Evolutionary conservation across 2,113 vertebrate species (phyloP).

Genomic region (Piprites chloris): DNA sequence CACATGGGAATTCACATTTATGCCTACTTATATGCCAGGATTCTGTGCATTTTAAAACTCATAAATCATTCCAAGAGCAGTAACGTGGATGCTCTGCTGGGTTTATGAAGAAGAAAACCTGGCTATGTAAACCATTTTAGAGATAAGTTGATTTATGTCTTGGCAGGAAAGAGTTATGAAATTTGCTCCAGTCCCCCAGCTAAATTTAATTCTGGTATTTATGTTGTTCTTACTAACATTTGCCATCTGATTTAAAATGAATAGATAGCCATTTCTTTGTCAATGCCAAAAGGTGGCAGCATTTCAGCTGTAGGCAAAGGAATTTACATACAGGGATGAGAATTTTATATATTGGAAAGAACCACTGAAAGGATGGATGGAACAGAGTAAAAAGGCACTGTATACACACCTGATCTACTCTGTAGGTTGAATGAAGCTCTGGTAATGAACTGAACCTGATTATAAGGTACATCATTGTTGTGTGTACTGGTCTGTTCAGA

Average conservation of each 20-base stretch:
- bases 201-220: constrained; percentile 36
- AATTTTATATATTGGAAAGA: not conserved
- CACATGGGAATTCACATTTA: not conserved
- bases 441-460: not conserved
- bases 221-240: constrained; percentile 16
- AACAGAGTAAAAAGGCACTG: not conserved
- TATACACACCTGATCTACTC: not conserved
- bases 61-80: constrained; percentile 9
- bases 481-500: not conserved
- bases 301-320: not conserved
- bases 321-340: not conserved
- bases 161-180: constrained; percentile 17
- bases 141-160: constrained; percentile 23
- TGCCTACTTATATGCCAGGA: not conserved
- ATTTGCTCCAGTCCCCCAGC: not conserved
- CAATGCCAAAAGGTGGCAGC: constrained; percentile 22
- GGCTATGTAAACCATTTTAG: constrained; percentile 15
- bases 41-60: constrained; percentile 21
- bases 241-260: constrained; percentile 17
- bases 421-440: not conserved
- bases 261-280: constrained; percentile 17
- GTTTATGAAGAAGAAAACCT: constrained; percentile 35
- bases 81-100: not conserved
- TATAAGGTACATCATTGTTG: not conserved
- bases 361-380: not conserved